Percentiles rank a stretch among this genome's conserved stretches.
Evolutionary conservation across 2,888 invertebrate genomes (phyloP).

Genomic region (Erynnis tages): DNA sequence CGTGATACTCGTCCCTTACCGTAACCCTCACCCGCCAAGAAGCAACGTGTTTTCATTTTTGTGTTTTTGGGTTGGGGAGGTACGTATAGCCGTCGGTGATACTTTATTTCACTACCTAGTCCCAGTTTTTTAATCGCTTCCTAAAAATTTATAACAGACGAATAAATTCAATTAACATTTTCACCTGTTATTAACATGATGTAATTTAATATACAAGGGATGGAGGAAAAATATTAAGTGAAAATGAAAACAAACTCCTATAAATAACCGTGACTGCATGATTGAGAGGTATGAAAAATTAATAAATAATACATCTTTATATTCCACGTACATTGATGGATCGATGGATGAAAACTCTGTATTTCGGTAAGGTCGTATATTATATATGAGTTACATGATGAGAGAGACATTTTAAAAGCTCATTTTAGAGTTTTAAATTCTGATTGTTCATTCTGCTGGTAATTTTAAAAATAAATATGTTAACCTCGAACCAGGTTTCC

Average conservation of each 20-base stretch:
- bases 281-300: slow-evolving; percentile 48
- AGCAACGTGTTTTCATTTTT: no score
- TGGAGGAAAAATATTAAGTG: not conserved
- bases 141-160: no score
- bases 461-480: slow-evolving; percentile 20
- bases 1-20: no score
- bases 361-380: slow-evolving; percentile 31
- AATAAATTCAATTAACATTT: no score
- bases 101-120: no score
- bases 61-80: no score
- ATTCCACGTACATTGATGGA: slow-evolving; percentile 49
- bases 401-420: slow-evolving; percentile 7
- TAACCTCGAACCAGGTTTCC: not conserved
- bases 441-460: slow-evolving; percentile 19
- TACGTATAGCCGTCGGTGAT: no score
- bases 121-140: no score
- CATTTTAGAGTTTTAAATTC: slow-evolving; percentile 20
- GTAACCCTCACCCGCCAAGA: no score
- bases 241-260: slow-evolving; percentile 10
- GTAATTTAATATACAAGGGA: not conserved
- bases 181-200: not conserved
- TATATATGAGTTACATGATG: not conserved
- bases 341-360: slow-evolving; percentile 30
- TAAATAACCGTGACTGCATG: slow-evolving; percentile 33
- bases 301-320: slow-evolving; percentile 35